phyloP scores from a whole-genome alignment of 2,888 invertebrate genomes.

The Volucella inflata region DNA sequence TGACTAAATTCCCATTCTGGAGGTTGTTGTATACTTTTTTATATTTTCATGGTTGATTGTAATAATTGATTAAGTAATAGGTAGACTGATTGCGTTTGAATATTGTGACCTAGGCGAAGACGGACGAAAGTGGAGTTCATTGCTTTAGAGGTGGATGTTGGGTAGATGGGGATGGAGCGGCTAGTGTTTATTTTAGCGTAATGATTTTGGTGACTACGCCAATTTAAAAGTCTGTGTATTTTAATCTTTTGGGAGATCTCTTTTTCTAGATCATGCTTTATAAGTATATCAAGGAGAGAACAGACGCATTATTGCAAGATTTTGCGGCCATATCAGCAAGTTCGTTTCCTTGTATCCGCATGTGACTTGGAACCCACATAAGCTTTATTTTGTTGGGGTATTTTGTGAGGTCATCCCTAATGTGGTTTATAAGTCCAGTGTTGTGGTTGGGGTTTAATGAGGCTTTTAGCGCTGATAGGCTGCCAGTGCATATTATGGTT shows the following conservation, averaged over 20 bases:
- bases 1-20: no score
- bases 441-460: no score
- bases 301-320: neutral
- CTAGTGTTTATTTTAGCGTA: neutral
- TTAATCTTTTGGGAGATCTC: neutral
- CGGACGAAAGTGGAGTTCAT: no score
- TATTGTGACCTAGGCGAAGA: no score
- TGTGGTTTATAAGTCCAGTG: no score
- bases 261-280: conserved; percentile 5
- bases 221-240: neutral
- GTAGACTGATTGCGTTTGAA: conserved; percentile 4
- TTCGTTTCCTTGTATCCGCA: neutral
- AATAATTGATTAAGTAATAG: neutral
- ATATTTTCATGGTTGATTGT: neutral
- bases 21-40: neutral
- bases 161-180: neutral
- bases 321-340: conserved; percentile 15
- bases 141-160: neutral
- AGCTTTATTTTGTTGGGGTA: no score
- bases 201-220: neutral
- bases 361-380: no score
- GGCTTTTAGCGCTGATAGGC: no score
- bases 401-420: no score
- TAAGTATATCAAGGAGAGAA: conserved; percentile 3
- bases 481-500: no score